Percentiles rank a stretch among this genome's conserved stretches.
Evolutionary conservation across 2,888 invertebrate species (phyloP).

Genomic region (Zhuqinia jingwanae): DNA sequence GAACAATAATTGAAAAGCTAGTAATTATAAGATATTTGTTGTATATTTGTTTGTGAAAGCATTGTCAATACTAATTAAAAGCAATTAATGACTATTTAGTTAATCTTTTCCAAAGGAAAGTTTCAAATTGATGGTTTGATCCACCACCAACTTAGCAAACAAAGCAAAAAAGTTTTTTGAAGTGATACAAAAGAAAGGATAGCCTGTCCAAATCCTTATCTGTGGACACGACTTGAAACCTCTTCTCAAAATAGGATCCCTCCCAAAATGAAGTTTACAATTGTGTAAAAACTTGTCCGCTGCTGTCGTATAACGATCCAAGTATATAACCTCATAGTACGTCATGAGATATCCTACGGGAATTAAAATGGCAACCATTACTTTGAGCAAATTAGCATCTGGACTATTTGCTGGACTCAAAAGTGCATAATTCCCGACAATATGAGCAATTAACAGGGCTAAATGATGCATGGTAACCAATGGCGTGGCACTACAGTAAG

Average conservation of each 20-base stretch:
- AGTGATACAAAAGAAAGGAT: slow-evolving; percentile 41
- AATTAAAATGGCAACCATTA: not conserved
- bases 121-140: slow-evolving; percentile 17
- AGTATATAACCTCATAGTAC: not conserved
- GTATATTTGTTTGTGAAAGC: no score
- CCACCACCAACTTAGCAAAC: slow-evolving; percentile 4
- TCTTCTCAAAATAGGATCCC: not conserved
- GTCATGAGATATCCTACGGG: not conserved
- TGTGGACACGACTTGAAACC: not conserved
- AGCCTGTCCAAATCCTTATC: slow-evolving; percentile 24
- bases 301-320: not conserved
- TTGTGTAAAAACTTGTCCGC: not conserved
- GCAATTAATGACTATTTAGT: no score
- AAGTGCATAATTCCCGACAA: slow-evolving; percentile 31
- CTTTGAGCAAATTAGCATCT: not conserved
- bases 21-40: no score
- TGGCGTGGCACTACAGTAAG: not conserved
- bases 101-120: not conserved
- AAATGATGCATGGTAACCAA: slow-evolving; percentile 27
- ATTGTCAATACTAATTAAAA: no score
- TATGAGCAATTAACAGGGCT: not conserved
- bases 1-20: no score
- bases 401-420: not conserved
- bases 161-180: not conserved
- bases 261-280: slow-evolving; percentile 17